Evolutionary conservation across 2,888 invertebrate genomes (phyloP).

Genomic region (Drosophila hamatofila): DNA sequence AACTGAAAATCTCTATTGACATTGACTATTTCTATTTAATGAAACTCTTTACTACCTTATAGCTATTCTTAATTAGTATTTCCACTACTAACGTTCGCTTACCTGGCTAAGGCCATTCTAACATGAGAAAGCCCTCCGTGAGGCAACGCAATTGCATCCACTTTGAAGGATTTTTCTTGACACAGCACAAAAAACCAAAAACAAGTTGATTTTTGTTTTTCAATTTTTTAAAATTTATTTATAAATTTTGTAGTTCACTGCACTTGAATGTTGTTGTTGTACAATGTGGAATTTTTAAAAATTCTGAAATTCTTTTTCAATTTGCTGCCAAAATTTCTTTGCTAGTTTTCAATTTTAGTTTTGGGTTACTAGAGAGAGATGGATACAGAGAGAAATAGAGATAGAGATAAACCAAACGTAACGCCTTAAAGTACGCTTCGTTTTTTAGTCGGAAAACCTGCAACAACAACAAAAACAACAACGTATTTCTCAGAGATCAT

Average conservation of each 20-base stretch:
- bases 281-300: conserved; percentile 19
- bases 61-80: not conserved
- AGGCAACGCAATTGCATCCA: conserved; percentile 87
- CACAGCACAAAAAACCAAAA: conserved; percentile 20
- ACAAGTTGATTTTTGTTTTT: conserved; percentile 15
- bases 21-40: no score
- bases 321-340: conserved; percentile 25
- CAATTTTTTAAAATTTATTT: conserved; percentile 10
- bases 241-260: conserved; percentile 29
- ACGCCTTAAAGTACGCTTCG: conserved; percentile 32
- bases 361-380: not conserved
- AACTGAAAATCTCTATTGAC: no score
- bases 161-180: conserved; percentile 80
- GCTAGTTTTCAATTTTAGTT: not conserved
- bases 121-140: conserved; percentile 88
- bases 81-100: conserved; percentile 72
- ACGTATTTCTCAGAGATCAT: not conserved
- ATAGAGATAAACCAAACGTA: not conserved
- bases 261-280: conserved; percentile 15
- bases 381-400: not conserved
- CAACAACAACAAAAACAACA: not conserved
- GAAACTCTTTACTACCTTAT: no score
- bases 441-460: conserved; percentile 14
- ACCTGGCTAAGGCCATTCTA: conserved; percentile 90
- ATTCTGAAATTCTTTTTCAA: conserved; percentile 7